A percentile compares a stretch with the other conserved stretches of the same genome.
Conservation (phyloP, 2,113 vertebrate species). For the Alligator mississippiensis region DNA sequence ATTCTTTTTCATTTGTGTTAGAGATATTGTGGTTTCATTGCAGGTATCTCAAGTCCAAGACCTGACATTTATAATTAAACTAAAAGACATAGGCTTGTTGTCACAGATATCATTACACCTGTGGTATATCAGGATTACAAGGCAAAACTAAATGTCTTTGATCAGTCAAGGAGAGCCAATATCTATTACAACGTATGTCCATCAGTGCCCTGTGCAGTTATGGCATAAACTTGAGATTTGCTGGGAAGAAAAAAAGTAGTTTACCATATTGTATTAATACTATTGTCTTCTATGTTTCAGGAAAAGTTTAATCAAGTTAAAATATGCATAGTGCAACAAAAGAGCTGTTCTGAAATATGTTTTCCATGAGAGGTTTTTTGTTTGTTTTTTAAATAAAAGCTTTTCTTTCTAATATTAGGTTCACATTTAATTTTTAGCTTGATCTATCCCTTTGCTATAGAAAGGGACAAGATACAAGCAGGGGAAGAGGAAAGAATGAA, state of each 20-base stretch:
- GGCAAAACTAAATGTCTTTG: background rate
- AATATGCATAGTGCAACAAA: background rate
- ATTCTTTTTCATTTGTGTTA: constrained; percentile 12
- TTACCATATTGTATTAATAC: background rate
- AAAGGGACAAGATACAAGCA: background rate
- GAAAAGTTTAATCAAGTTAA: background rate
- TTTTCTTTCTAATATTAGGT: background rate
- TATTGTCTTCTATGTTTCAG: background rate
- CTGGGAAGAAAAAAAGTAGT: background rate
- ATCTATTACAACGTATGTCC: background rate
- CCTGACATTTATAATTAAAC: constrained; percentile 24
- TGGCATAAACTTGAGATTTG: background rate
- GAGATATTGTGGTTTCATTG: constrained; percentile 16
- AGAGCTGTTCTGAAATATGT: background rate
- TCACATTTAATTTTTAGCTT: background rate
- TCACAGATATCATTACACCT: background rate
- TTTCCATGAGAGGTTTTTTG: background rate
- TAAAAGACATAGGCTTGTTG: background rate
- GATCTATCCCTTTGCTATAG: background rate
- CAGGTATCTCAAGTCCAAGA: background rate
- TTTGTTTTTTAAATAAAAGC: background rate
- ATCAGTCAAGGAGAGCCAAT: background rate
- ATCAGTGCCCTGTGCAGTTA: constrained; percentile 18
- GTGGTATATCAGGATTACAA: background rate
- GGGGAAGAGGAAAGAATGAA: background rate